phyloP scores from a whole-genome alignment of 2,888 invertebrate genomes.

The Spatulosminthurus flaviceps region DNA sequence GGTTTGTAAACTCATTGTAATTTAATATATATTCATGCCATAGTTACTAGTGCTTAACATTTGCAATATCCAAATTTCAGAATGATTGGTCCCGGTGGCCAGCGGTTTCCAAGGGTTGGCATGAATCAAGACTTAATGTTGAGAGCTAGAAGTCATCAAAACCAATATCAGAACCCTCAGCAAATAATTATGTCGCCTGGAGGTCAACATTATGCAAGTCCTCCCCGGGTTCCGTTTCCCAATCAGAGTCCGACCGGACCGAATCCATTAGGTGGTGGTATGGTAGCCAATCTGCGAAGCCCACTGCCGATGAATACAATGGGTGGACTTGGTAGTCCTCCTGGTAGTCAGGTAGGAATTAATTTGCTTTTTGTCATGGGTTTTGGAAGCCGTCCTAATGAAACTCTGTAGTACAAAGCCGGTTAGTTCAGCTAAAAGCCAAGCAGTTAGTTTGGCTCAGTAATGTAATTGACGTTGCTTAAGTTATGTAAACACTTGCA shows the following conservation, averaged over 20 bases:
- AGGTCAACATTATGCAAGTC: conserved; percentile 51
- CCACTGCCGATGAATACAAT: conserved; percentile 62
- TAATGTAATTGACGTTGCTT: too few relatives aligned
- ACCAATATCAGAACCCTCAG: conserved; percentile 51
- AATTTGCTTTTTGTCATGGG: too few relatives aligned
- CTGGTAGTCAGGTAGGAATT: conserved; percentile 55
- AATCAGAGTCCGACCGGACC: conserved; percentile 61
- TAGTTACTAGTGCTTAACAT: too few relatives aligned
- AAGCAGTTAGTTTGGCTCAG: too few relatives aligned
- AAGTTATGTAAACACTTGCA: too few relatives aligned
- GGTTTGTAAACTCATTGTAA: conserved; percentile 39
- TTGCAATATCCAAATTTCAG: conserved; percentile 28
- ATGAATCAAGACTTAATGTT: conserved; percentile 61
- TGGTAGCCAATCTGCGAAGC: conserved; percentile 56
- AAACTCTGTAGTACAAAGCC: too few relatives aligned
- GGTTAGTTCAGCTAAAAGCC: too few relatives aligned
- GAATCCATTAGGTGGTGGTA: conserved; percentile 51
- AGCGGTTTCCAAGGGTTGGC: conserved; percentile 57
- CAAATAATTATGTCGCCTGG: conserved; percentile 41
- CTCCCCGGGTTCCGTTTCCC: conserved; percentile 59
- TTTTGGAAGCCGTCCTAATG: too few relatives aligned
- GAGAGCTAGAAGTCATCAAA: conserved; percentile 55
- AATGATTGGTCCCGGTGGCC: conserved; percentile 44
- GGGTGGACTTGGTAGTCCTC: conserved; percentile 62
- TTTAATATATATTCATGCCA: background rate